Evolutionary conservation across 2,113 vertebrate genomes (phyloP), one percentile per base, ranked within the genome.

Genomic region (Psilopogon haemacephalus): DNA sequence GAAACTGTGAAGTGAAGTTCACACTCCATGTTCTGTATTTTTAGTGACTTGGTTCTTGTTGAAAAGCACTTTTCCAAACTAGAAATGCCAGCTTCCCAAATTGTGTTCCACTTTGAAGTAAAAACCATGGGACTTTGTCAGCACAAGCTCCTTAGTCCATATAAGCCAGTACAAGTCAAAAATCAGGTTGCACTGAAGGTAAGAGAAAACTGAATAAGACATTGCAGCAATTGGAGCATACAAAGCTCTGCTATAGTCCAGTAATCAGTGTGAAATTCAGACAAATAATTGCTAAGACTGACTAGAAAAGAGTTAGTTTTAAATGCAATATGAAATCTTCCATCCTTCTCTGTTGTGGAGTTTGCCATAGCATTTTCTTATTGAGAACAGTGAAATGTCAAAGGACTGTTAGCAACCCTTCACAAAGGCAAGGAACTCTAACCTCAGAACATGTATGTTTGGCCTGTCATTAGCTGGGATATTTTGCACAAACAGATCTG

Each of bases 241-340:
- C 44, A 44, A 92, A 84, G n/a, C 37, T 79, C 40, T 64, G 24
- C 46, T 77, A 0, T 60, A 80, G 44, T 40, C 35, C 52, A 54
- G 13, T 24, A 65, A 80, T 28, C 37, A 56, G 2, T 8, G 30
- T 56, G 58, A 68, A 83, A 74, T 54, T 72, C 55, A 79, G 37
- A 63, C 6, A 82, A 81, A 44, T 55, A 48, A 21, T 85, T 76
- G 67, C 60, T 64, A 20, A 83, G 50, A 26, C 16, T 48, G 7
- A 67, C 72, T 19, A 79, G 32, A 85, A 59, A 62, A 84, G 70
- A 87, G 18, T 60, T 38, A 30, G 52, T 52, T n/a, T 90, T 86
- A 74, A 65, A 30, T 76, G 35, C 62, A 91, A 32, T 50, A 68
- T 40, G n/a, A 93, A 63, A 81, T 93, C 90, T 94, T 93, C 87